Percentiles rank a stretch among this genome's conserved stretches.
phyloP scores from a whole-genome alignment of 2,888 invertebrate genomes.

The Lamproptera curius region DNA sequence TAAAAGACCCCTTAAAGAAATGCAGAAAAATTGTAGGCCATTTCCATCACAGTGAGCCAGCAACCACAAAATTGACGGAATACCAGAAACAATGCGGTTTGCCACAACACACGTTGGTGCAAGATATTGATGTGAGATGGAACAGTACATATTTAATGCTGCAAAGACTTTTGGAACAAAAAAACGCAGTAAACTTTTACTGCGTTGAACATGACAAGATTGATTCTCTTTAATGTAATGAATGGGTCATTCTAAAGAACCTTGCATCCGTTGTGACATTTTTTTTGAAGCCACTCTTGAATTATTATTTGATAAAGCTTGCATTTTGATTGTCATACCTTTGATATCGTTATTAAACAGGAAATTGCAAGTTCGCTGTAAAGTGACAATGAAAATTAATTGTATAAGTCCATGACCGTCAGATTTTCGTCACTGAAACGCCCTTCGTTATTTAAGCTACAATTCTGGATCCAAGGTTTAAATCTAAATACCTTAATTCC shows the following conservation, averaged over 20 bases:
- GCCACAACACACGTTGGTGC: too few species aligned
- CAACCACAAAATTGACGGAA: constrained; percentile 21
- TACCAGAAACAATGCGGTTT: too few species aligned
- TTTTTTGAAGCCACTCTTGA: not conserved
- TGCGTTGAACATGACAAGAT: constrained; percentile 20
- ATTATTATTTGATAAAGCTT: not conserved
- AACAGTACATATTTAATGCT: constrained; percentile 23
- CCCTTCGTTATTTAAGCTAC: not conserved
- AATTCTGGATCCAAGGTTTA: not conserved
- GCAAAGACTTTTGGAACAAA: constrained; percentile 22
- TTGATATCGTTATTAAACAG: too few species aligned
- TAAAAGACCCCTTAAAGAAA: constrained; percentile 3
- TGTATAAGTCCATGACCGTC: not conserved
- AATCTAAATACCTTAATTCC: constrained; percentile 18
- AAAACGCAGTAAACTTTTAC: constrained; percentile 3
- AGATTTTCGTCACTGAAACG: not conserved
- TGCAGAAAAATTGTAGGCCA: constrained; percentile 16
- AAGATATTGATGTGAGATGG: too few species aligned
- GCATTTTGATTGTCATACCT: too few species aligned
- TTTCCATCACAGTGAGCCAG: constrained; percentile 21
- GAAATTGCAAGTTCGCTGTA: too few species aligned
- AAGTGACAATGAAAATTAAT: not conserved
- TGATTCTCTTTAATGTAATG: constrained; percentile 19
- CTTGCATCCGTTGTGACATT: not conserved
- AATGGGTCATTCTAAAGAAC: constrained; percentile 6